Conservation (phyloP, 2,888 invertebrate genomes). For the Blastobasis adustella region DNA sequence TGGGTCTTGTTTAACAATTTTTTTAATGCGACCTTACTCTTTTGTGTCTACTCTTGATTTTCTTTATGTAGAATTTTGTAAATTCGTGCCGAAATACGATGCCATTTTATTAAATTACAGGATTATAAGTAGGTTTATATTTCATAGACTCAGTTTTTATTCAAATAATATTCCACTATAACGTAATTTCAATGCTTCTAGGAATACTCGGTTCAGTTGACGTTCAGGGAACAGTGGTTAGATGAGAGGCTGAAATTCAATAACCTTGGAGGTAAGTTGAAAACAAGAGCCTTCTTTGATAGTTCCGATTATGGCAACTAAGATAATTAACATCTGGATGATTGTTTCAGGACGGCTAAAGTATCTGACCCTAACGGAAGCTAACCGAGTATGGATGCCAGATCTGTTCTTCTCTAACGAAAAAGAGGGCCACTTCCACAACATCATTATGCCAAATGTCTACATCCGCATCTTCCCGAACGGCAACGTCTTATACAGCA, state of each 20-base stretch:
- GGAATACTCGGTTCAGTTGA: constrained; percentile 98
- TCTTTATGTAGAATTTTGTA: too few relatives aligned
- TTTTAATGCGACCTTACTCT: too few relatives aligned
- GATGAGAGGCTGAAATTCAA: constrained; percentile 94
- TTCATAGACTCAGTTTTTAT: too few relatives aligned
- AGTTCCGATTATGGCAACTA: neutral
- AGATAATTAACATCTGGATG: too few relatives aligned
- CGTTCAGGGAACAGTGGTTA: constrained; percentile 97
- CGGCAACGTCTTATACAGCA: constrained; percentile 96
- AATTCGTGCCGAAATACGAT: too few relatives aligned
- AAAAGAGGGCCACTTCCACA: constrained; percentile 97
- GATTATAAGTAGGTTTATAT: too few relatives aligned
- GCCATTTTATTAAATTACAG: too few relatives aligned
- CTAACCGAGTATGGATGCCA: constrained; percentile 98
- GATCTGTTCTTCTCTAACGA: constrained; percentile 98
- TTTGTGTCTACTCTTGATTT: too few relatives aligned
- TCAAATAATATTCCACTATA: neutral
- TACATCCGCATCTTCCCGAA: constrained; percentile 97
- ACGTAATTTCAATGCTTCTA: constrained; percentile 62
- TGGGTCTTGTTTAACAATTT: too few relatives aligned
- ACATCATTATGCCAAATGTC: constrained; percentile 98
- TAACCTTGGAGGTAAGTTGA: constrained; percentile 84
- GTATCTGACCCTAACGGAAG: constrained; percentile 94
- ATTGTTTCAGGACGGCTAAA: constrained; percentile 82
- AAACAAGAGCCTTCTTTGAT: neutral